Evolutionary conservation across 1,140 invertebrate species (phyloP), one percentile per base, ranked within the genome.

Genomic region (Bombus consobrinus): DNA sequence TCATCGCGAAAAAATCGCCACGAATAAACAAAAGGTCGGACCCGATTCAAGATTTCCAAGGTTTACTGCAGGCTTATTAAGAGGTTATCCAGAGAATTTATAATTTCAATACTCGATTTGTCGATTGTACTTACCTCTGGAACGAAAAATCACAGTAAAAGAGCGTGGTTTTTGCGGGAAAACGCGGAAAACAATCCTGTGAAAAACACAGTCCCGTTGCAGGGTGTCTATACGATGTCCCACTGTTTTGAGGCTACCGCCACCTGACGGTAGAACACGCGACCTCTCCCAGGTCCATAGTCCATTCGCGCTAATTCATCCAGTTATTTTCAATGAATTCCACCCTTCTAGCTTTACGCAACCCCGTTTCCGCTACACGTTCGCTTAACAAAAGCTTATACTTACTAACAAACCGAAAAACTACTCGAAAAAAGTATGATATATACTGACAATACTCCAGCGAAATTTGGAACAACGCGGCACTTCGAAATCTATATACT

Each of bases 1-100:
- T 85, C 66, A 57, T 86, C 69, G 89, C 85, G 91, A 91, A 93
- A 92, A 92, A 92, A 91, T 92, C 85, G 91, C 88, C 91, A 94
- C 92, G 93, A 93, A 94, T 94, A 94, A 94, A 94, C 93, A 94
- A 94, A 94, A 94, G 92, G 91, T 94, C 93, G 93, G 78, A 73
- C 71, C 84, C 87, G 86, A 78, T 79, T 91, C 79, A 88, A 71
- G 71, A 91, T 91, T 94, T 94, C 72, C 69, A 41, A 73, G 83
- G 81, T 77, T 85, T 90, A 87, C 57, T 86, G 59, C 13, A 57
- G 37, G 25, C 32, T 66, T 32, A 69, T 22, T 34, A 13, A 59
- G 3, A 2, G 4, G 5, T 47, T 73, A 69, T 18, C 15, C 12
- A 18, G 32, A 5, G 0, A 81, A 91, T 88, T 88, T 78, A 73